These are phyloP conservation scores for Nothura maculosa DNA, from an alignment of 2,797 vertebrate species.

Conservation along the genomic window DNA sequence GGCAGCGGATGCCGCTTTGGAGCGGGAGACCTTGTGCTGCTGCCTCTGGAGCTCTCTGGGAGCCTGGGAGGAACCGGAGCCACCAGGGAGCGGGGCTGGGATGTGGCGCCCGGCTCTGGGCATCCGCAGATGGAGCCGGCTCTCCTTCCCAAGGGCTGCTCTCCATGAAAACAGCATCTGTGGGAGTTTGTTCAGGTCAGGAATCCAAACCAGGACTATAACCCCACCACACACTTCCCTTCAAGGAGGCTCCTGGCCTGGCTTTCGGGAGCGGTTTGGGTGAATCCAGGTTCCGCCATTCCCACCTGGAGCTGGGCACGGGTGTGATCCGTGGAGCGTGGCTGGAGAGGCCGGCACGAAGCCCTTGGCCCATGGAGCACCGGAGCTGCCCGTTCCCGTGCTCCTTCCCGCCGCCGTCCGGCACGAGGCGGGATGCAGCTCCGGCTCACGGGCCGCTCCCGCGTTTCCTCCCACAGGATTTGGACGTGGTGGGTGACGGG, in stretches of 20 bases:
- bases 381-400: too few relatives aligned
- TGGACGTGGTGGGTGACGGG: conserved; percentile 95
- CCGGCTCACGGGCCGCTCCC: not conserved
- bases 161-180: not conserved
- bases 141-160: not conserved
- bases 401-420: too few relatives aligned
- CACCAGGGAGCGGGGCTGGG: not conserved
- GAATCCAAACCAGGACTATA: fast-evolving
- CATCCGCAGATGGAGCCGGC: not conserved
- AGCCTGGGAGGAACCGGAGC: too few relatives aligned
- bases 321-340: not conserved
- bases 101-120: too few relatives aligned
- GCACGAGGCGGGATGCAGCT: not conserved
- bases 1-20: not conserved
- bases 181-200: not conserved
- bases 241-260: not conserved
- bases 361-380: too few relatives aligned
- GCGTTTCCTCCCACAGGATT: conserved; percentile 82
- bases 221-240: not conserved
- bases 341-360: too few relatives aligned
- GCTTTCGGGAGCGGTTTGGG: not conserved
- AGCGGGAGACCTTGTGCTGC: not conserved
- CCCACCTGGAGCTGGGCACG: not conserved
- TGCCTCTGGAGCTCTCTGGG: not conserved
- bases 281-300: not conserved